Base-by-base conservation (phyloP, 2,797 vertebrate genomes). In the Muscicapa comitata region DNA sequence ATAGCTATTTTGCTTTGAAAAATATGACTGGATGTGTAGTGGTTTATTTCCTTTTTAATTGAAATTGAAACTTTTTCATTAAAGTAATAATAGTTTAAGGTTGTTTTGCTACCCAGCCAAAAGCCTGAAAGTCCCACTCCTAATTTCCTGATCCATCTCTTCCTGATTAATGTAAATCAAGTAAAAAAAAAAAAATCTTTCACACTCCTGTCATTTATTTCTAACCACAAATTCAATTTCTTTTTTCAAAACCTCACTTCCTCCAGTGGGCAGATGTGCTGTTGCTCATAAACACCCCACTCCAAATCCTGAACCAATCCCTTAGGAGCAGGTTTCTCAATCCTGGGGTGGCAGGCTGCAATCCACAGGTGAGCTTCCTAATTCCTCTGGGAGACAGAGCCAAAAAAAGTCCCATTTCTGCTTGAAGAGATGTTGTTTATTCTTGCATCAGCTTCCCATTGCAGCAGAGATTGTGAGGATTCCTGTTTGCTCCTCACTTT, bases 371-470 rank as follows among this genome's bases (percentile, higher is more conserved):
- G 14, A 37, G 24, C 25, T 70, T 5, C 70, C 45, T 42, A 9
- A 53, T 53, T 74, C 74, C 63, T 10, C 0, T 12, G 45, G 35
- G 55, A n/a, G 13, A 55, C 0, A 0, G 17, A 81, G 83, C 28
- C 84, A 70, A n/a, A 72, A 59, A 45, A 61, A 61, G 48, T 85
- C 47, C 71, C 24, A 9, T 17, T 67, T 59, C 37, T 78, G 59
- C 57, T 54, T 73, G 45, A 5, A 13, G 35, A 18, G 33, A 2
- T 1, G 0, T 18, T 48, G 35, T 57, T 84, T 48, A 25, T 50
- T 80, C 75, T 73, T 89, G 58, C 45, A 18, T 65, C 88, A 57
- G 21, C 74, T 88, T 57, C 77, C 58, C 43, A 3, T n/a, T 70
- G 66, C 66, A 66, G 63, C 58, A 40, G 77, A 47, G 40, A 5